These are phyloP conservation scores for Mallateleia sp. DNA, from an alignment of 2,888 invertebrate species.

Conservation along the genomic window DNA sequence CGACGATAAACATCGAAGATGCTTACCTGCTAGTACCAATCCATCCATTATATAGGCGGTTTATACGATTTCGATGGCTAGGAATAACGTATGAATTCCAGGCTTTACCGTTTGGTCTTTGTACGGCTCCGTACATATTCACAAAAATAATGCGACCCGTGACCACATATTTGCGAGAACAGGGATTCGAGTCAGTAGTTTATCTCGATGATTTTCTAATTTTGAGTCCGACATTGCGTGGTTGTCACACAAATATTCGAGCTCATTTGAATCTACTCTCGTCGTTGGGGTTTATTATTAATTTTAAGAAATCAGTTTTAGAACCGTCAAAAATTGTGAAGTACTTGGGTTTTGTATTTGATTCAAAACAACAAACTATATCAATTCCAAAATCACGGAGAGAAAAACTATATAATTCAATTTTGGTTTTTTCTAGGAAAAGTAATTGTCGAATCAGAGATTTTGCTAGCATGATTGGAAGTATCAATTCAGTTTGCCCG, in stretches of 20 bases:
- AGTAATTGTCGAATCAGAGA: background rate
- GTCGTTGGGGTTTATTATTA: conserved; percentile 15
- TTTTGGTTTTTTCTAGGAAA: background rate
- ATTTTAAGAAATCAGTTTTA: conserved; percentile 1
- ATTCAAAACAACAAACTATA: conserved; percentile 19
- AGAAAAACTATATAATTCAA: background rate
- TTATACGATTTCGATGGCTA: conserved; percentile 33
- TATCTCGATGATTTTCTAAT: conserved; percentile 33
- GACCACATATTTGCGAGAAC: background rate
- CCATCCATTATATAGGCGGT: background rate
- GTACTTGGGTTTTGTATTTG: conserved; percentile 33
- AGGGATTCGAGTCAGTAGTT: conserved; percentile 2
- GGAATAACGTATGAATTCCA: background rate
- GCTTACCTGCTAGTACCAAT: background rate
- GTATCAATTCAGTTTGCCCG: background rate
- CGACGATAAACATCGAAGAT: conserved; percentile 1
- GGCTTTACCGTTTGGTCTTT: conserved; percentile 5
- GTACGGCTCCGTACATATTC: conserved; percentile 16
- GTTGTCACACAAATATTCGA: background rate
- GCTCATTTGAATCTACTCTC: background rate
- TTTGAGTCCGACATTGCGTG: background rate
- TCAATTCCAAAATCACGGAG: conserved; percentile 3
- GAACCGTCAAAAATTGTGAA: background rate
- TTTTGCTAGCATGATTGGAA: background rate
- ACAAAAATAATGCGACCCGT: conserved; percentile 12